phyloP scores from a whole-genome alignment of 2,797 vertebrate genomes.

The Cephalopachus bancanus region DNA sequence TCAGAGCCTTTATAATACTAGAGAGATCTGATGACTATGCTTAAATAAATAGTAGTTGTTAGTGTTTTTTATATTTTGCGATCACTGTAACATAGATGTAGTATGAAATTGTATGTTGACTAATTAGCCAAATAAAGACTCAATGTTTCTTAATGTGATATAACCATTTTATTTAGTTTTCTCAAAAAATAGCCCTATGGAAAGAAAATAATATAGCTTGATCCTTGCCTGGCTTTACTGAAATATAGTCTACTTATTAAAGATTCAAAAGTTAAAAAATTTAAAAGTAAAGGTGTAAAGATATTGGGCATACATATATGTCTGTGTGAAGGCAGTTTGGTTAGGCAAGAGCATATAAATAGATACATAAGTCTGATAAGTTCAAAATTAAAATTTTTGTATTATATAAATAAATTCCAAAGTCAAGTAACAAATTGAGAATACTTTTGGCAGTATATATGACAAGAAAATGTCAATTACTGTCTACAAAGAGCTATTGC shows the following conservation, averaged over 20 bases:
- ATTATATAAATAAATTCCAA: neutral
- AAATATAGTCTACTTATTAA: conserved; percentile 6
- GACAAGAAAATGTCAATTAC: neutral
- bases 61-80: conserved; percentile 2
- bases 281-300: neutral
- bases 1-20: neutral
- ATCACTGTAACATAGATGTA: neutral
- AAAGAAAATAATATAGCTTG: neutral
- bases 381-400: neutral
- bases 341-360: neutral
- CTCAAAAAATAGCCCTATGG: neutral
- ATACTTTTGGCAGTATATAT: neutral
- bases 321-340: neutral
- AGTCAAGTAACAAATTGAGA: neutral
- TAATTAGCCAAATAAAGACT: neutral
- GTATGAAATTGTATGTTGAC: neutral
- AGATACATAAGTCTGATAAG: neutral
- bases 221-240: conserved; percentile 12
- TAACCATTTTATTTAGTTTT: neutral
- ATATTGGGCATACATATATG: neutral
- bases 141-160: conserved; percentile 51
- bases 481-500: neutral
- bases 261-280: conserved; percentile 12
- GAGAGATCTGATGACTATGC: neutral
- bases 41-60: conserved; percentile 14